Percentiles rank a stretch among this genome's conserved stretches.
Conservation (phyloP, 2,888 invertebrate genomes). For the Zygogramma bicolorata region DNA sequence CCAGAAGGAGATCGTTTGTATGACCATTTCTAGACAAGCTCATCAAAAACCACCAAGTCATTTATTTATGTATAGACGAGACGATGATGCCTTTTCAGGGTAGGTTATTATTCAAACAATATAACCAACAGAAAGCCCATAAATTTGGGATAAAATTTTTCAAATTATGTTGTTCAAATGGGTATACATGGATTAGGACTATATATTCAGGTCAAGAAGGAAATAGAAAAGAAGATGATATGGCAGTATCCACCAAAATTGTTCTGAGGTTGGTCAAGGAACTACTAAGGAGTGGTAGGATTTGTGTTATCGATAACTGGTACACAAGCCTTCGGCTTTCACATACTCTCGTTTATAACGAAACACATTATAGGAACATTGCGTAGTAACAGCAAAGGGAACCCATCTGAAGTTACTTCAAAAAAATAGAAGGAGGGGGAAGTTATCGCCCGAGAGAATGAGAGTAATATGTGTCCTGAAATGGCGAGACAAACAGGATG, state of each 20-base stretch:
- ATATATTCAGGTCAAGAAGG: slow-evolving; percentile 44
- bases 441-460: not conserved
- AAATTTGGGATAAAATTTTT: slow-evolving; percentile 54
- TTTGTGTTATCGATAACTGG: slow-evolving; percentile 32
- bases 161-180: slow-evolving; percentile 42
- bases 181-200: slow-evolving; percentile 38
- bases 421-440: not conserved
- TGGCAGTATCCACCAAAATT: slow-evolving; percentile 24
- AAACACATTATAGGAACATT: slow-evolving; percentile 39
- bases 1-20: not conserved
- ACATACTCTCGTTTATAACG: slow-evolving; percentile 26
- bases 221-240: not conserved
- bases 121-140: slow-evolving; percentile 49
- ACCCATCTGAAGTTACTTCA: not conserved
- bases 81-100: slow-evolving; percentile 27
- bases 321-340: slow-evolving; percentile 39
- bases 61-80: slow-evolving; percentile 49
- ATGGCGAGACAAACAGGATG: not conserved
- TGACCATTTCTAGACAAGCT: not conserved
- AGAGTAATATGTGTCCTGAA: not conserved
- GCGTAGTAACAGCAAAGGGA: slow-evolving; percentile 51
- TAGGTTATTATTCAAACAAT: slow-evolving; percentile 46
- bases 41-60: not conserved
- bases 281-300: slow-evolving; percentile 18
- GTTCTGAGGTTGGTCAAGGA: slow-evolving; percentile 28